Evolutionary conservation across 2,797 vertebrate species (phyloP).

Genomic region (Paratrypauchen microcephalus): DNA sequence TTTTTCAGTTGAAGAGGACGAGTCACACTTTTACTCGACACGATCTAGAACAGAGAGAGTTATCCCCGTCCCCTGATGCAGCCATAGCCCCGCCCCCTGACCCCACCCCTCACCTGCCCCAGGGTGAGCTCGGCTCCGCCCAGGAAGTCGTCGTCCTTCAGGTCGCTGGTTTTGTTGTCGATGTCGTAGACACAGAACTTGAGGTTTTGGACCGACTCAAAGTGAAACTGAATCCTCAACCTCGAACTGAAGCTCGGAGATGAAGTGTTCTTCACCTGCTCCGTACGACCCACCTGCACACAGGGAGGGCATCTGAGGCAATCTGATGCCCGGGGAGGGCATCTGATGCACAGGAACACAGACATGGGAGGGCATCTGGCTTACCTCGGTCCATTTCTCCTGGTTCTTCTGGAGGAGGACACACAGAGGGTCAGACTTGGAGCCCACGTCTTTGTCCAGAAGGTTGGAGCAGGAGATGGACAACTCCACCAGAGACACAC

Average conservation of each 20-base stretch:
- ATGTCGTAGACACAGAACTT: constrained; percentile 89
- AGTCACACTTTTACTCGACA: constrained; percentile 83
- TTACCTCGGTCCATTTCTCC: constrained; percentile 86
- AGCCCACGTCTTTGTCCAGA: constrained; percentile 88
- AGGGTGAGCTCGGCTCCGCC: constrained; percentile 87
- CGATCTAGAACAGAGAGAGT: constrained; percentile 50
- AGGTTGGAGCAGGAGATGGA: constrained; percentile 85
- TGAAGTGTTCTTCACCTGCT: constrained; percentile 78
- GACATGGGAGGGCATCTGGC: background rate
- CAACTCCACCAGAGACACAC: constrained; percentile 85
- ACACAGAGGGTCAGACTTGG: constrained; percentile 90
- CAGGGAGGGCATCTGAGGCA: background rate
- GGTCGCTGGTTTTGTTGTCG: constrained; percentile 84
- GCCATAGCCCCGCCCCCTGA: background rate
- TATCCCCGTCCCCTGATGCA: background rate
- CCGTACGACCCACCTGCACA: constrained; percentile 82
- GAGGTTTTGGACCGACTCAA: constrained; percentile 90
- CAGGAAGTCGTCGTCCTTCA: constrained; percentile 89
- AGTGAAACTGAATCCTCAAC: constrained; percentile 85
- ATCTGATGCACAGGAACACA: background rate
- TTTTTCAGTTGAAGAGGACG: constrained; percentile 88
- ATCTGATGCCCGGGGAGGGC: background rate
- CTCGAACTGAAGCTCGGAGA: constrained; percentile 85
- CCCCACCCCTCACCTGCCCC: constrained; percentile 5
- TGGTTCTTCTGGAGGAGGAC: constrained; percentile 85